Evolutionary conservation across 2,113 vertebrate genomes (phyloP).

Genomic region (Aldabrachelys gigantea): DNA sequence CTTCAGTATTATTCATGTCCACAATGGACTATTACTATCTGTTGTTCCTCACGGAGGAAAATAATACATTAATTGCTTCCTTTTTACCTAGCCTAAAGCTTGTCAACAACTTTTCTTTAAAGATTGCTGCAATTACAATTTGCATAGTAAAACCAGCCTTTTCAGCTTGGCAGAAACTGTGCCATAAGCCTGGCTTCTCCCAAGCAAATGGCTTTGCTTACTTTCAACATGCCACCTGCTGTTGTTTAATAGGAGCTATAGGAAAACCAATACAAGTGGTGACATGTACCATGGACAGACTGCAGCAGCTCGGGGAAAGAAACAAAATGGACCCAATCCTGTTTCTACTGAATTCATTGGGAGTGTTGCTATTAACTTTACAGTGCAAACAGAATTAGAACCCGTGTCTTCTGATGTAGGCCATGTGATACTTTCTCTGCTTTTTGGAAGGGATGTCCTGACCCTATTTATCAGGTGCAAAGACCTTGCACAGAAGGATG

Average conservation of each 20-base stretch:
- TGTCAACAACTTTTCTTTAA: conserved; percentile 67
- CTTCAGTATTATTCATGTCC: conserved; percentile 61
- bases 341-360: not conserved
- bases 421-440: accelerated
- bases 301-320: not conserved
- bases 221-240: not conserved
- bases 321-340: not conserved
- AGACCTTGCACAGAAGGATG: not conserved
- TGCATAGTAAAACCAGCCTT: conserved; percentile 34
- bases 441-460: not conserved
- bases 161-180: conserved; percentile 14
- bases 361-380: not conserved
- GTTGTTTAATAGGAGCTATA: not conserved
- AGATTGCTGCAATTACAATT: conserved; percentile 46
- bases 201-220: not conserved
- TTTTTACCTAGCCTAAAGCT: conserved; percentile 64
- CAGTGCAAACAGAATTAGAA: not conserved
- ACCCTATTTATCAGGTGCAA: not conserved
- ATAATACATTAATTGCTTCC: conserved; percentile 73
- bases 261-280: not conserved
- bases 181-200: not conserved
- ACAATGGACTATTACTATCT: conserved; percentile 68
- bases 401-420: not conserved
- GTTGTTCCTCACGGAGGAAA: conserved; percentile 61
- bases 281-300: accelerated